Conservation (phyloP, 2,888 invertebrate genomes). For the Eupithecia pulchellata region DNA sequence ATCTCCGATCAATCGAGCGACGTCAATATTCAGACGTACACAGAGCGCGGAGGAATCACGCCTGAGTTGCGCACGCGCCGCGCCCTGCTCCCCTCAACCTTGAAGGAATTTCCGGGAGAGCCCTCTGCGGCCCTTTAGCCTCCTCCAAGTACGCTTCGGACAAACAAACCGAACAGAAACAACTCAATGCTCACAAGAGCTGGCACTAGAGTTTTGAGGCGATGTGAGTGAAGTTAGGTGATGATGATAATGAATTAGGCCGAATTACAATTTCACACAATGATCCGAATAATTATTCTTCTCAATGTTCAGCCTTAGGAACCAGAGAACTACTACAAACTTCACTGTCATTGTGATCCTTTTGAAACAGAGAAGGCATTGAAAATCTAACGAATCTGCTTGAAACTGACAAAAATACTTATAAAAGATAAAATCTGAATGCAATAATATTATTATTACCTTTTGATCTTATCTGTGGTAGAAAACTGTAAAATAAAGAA, state of each 20-base stretch:
- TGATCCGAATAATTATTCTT: background rate
- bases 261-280: background rate
- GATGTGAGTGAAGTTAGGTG: background rate
- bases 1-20: background rate
- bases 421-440: too few species aligned
- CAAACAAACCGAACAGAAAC: background rate
- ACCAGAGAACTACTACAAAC: too few species aligned
- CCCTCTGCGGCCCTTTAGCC: background rate
- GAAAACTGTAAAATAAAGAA: conserved; percentile 16
- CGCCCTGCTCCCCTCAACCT: conserved; percentile 41
- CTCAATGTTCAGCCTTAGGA: background rate
- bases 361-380: too few species aligned
- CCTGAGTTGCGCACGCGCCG: conserved; percentile 31
- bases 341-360: too few species aligned
- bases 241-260: background rate
- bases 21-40: background rate
- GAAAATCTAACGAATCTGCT: too few species aligned
- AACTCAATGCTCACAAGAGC: background rate
- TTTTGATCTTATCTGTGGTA: background rate
- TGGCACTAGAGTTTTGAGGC: background rate
- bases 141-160: background rate
- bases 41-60: conserved; percentile 30
- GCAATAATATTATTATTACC: too few species aligned
- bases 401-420: too few species aligned
- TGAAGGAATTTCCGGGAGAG: conserved; percentile 43